phyloP scores from a whole-genome alignment of 2,888 invertebrate species.

The Trileptium ribeirensis region DNA sequence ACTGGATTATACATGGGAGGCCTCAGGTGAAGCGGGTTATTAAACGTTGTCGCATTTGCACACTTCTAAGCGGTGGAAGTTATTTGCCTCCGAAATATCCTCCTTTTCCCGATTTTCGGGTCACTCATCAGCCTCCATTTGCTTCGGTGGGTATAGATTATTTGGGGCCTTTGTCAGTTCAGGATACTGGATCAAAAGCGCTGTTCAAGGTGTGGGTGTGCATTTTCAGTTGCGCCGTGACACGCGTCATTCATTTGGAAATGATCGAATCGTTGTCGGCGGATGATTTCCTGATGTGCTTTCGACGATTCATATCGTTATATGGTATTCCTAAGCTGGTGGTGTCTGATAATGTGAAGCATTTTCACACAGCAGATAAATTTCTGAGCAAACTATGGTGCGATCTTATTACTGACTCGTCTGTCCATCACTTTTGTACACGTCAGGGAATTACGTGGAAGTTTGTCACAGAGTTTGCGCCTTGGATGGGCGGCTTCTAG shows the following conservation, averaged over 20 bases:
- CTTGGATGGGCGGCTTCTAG: background rate
- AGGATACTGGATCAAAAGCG: background rate
- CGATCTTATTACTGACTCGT: background rate
- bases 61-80: background rate
- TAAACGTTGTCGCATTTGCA: background rate
- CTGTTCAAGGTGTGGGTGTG: background rate
- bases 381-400: background rate
- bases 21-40: background rate
- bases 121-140: background rate
- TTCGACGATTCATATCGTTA: background rate
- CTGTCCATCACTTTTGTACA: background rate
- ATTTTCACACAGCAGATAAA: background rate
- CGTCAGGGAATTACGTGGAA: background rate
- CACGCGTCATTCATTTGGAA: background rate
- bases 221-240: background rate
- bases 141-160: background rate
- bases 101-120: background rate
- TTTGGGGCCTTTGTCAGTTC: background rate
- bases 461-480: background rate
- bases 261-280: background rate
- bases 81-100: background rate
- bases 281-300: background rate
- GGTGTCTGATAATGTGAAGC: background rate
- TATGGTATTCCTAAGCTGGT: background rate
- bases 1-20: background rate